Evolutionary conservation across 2,113 vertebrate species (phyloP), one percentile per base, ranked within the genome.

Genomic region (Casuarius casuarius): DNA sequence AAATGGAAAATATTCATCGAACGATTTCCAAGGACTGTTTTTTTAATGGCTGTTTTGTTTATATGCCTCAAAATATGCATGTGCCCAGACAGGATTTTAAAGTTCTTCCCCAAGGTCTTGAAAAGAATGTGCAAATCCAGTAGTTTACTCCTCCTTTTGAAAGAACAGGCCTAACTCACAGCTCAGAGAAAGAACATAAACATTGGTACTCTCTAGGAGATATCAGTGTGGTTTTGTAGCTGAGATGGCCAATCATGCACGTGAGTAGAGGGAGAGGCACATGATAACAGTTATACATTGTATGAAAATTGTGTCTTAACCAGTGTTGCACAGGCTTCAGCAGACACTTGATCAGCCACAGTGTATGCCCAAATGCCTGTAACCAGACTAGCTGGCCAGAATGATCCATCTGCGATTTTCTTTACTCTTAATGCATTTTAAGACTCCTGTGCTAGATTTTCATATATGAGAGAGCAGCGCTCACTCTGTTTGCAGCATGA

Each of bases 381-480:
- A 89, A 42, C 11, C 20, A 87, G n/a, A 82, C 1, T 2, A 52
- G 16, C 4, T 19, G 35, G 7, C 5, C 48, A 42, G n/a, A 87
- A 92, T 23, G 26, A 66, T 58, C 17, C 44, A 58, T 56, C 40
- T 46, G n/a, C 4, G 1, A 42, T 76, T 92, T 83, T 61, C 22
- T 74, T 56, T 5, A 1, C 65, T 85, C 22, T 80, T 29, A 66
- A 68, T 29, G 12, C 26, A 4, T 40, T 4, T 89, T 82, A 79
- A 62, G 33, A 52, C 44, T 86, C 54, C 15, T 1, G 0, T 49
- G n/a, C 7, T 65, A 20, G 40, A 52, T 82, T 89, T 73, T 38
- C 31, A 12, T 26, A 15, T 23, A 18, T 44, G 70, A 63, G 44
- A 52, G 26, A 0, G 0, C 38, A 78, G 25, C 0, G 0, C 23